Conservation (phyloP, 2,113 vertebrate genomes). For the Tamias sibiricus region DNA sequence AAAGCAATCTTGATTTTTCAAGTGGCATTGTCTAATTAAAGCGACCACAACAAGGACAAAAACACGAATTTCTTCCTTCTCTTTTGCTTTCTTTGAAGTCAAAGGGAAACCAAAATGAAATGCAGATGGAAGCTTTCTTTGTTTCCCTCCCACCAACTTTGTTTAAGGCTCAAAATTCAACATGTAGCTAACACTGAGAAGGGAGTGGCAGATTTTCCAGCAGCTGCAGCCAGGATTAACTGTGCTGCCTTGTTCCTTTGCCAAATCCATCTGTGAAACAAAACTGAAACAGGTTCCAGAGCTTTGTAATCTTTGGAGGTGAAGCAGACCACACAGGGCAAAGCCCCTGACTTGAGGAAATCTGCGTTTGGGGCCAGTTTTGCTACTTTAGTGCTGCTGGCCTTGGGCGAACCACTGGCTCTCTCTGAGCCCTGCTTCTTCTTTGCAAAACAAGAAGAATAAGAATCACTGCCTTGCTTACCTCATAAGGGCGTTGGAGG, state of each 20-base stretch:
- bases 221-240: conserved; percentile 38
- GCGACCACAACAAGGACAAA: background rate
- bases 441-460: conserved; percentile 9
- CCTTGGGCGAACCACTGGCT: background rate
- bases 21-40: background rate
- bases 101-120: background rate
- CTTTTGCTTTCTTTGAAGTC: background rate
- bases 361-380: background rate
- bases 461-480: conserved; percentile 49
- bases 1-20: conserved; percentile 53
- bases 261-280: conserved; percentile 31
- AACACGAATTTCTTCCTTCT: background rate
- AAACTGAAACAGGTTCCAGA: conserved; percentile 14
- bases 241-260: conserved; percentile 5
- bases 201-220: background rate
- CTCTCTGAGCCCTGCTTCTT: background rate
- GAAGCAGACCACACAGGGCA: background rate
- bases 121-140: background rate
- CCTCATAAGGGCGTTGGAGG: conserved; percentile 61
- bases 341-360: background rate
- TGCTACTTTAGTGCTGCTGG: background rate
- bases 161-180: conserved; percentile 32
- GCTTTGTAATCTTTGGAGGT: background rate
- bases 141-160: conserved; percentile 26
- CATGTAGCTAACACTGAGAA: background rate